Evolutionary conservation across 2,113 vertebrate genomes (phyloP), one percentile per base, ranked within the genome.

Genomic region (Trichechus manatus): DNA sequence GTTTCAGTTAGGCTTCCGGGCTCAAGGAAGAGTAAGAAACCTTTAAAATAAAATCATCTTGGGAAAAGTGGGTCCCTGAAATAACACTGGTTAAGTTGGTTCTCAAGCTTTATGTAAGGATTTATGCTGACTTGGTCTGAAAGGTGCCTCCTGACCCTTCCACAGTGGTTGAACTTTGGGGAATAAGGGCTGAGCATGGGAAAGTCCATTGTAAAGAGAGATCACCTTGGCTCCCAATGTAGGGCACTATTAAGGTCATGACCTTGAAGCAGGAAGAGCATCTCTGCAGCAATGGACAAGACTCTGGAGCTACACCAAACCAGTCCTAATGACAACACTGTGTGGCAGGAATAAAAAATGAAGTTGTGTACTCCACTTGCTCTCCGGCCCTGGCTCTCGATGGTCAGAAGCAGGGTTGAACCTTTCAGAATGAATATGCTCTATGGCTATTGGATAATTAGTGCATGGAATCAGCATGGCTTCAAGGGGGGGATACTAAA

Each of bases 201-300:
- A 91, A 92, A 56, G 22, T 59, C 77, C 82, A 86, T 78, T 80
- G 64, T 87, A 50, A 85, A 91, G 8, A 72, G 22, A 68, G n/a
- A 7, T 23, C 27, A 53, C 27, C 2, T 39, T 63, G 31, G 14
- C n/a, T 68, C 47, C n/a, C 53, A 29, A 0, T 15, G 19, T 61
- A 8, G n/a, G 59, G 1, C n/a, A n/a, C 22, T 56, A 36, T 3
- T 74, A 25, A 63, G 47, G 47, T 0, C 5, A 33, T 15, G 9
- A 27, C 15, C 33, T 31, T 68, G 61, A 36, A 53, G 27, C 39
- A 87, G 27, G 17, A 87, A 36, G 33, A 95, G 42, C 47, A 50
- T 13, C 61, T 25, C 31, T 61, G 33, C 47, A 20, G 25, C 53
- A 72, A 9, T 23, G 22, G 23, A 9, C 31, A 74, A 72, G 25